These are phyloP conservation scores for Meghimatium bilineatum DNA, from an alignment of 2,888 invertebrate genomes.

Conservation along the genomic window DNA sequence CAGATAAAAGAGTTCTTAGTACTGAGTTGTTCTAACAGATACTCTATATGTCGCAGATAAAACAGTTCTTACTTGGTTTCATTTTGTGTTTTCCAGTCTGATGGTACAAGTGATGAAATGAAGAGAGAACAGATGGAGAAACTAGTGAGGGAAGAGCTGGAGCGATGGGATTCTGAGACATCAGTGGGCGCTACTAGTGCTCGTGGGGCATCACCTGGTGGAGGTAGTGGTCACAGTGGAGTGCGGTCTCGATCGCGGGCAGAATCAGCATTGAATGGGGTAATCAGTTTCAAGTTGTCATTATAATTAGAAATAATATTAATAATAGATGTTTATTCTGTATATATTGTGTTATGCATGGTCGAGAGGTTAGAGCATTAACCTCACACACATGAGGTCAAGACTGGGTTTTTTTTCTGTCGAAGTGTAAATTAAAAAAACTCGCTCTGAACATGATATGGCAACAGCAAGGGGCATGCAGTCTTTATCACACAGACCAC, in stretches of 20 bases:
- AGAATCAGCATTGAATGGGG: conserved; percentile 64
- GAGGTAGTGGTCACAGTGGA: conserved; percentile 58
- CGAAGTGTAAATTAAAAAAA: too few species aligned
- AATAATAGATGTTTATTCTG: neutral
- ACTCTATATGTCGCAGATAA: too few species aligned
- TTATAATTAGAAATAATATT: neutral
- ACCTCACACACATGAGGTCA: too few species aligned
- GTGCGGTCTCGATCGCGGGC: conserved; percentile 64
- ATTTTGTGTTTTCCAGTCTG: conserved; percentile 62
- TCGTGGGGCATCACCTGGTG: conserved; percentile 68
- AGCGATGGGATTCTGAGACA: conserved; percentile 76
- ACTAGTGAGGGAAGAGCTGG: conserved; percentile 77
- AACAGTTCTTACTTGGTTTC: neutral
- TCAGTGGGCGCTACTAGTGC: conserved; percentile 67
- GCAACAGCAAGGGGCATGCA: too few species aligned
- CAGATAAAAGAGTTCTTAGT: too few species aligned
- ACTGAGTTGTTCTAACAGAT: too few species aligned
- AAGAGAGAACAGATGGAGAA: conserved; percentile 78
- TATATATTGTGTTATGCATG: too few species aligned
- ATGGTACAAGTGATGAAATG: conserved; percentile 75
- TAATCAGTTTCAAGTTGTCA: conserved; percentile 3
- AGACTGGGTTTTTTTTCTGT: too few species aligned
- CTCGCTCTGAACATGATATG: too few species aligned
- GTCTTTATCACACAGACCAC: too few species aligned
- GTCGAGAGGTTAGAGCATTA: too few species aligned